Conservation (phyloP, 2,888 invertebrate species). For the Stenodera caucasica region DNA sequence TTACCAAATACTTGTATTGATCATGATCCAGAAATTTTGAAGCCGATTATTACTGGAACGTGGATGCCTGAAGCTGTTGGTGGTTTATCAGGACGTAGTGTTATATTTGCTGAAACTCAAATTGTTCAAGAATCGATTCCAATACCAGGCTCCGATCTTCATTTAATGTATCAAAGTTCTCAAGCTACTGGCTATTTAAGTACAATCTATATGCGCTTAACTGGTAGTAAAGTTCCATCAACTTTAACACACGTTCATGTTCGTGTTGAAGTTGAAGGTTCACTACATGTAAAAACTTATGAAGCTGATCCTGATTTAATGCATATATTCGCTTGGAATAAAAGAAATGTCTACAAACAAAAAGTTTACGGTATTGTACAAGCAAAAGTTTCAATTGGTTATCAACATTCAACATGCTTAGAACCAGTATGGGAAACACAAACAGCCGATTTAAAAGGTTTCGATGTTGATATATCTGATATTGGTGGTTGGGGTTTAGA, state of each 20-base stretch:
- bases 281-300: conserved; percentile 86
- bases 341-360: conserved; percentile 95
- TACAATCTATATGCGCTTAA: conserved; percentile 87
- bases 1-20: conserved; percentile 74
- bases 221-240: conserved; percentile 76
- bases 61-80: conserved; percentile 90
- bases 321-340: conserved; percentile 98
- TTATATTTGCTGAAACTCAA: conserved; percentile 90
- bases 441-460: conserved; percentile 87
- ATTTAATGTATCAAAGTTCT: conserved; percentile 94
- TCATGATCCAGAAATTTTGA: conserved; percentile 82
- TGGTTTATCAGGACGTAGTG: conserved; percentile 76
- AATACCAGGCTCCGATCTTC: conserved; percentile 91
- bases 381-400: conserved; percentile 89
- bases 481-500: conserved; percentile 98
- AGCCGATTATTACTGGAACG: conserved; percentile 85
- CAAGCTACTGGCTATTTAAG: conserved; percentile 94
- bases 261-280: conserved; percentile 87
- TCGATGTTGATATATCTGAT: conserved; percentile 95
- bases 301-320: conserved; percentile 95
- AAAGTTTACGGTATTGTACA: conserved; percentile 89
- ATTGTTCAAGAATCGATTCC: conserved; percentile 95
- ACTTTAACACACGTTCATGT: conserved; percentile 88
- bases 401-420: conserved; percentile 86
- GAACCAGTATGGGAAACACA: conserved; percentile 94